Conservation (phyloP, 2,888 invertebrate species). For the Lasioglossum malachurum region DNA sequence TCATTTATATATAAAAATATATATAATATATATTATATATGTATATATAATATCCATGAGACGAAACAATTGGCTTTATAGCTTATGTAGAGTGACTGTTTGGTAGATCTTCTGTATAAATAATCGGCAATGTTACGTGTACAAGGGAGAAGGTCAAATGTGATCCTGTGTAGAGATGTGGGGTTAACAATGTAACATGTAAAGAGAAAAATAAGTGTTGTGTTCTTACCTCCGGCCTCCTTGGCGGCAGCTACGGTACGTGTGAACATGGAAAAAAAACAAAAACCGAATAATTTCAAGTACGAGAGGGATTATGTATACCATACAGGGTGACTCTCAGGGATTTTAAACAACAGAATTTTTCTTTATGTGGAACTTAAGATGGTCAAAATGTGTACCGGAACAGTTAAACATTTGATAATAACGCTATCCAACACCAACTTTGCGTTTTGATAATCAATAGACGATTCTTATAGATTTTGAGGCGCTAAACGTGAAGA, state of each 20-base stretch:
- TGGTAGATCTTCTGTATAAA: slow-evolving; percentile 49
- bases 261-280: slow-evolving; percentile 87
- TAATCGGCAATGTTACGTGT: slow-evolving; percentile 52
- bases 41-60: background rate
- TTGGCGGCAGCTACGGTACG: slow-evolving; percentile 91
- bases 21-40: too few species aligned
- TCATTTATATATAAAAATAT: background rate
- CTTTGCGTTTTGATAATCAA: background rate
- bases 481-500: background rate
- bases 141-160: slow-evolving; percentile 56
- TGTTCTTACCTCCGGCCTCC: slow-evolving; percentile 94
- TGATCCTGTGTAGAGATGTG: slow-evolving; percentile 51
- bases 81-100: slow-evolving; percentile 33
- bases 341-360: background rate
- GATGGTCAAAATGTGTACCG: background rate
- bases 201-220: slow-evolving; percentile 70
- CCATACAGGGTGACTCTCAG: slow-evolving; percentile 6
- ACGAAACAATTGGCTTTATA: slow-evolving; percentile 9
- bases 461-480: background rate
- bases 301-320: slow-evolving; percentile 59
- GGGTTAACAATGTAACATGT: slow-evolving; percentile 48
- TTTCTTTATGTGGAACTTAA: background rate
- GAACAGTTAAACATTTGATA: background rate
- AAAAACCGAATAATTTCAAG: slow-evolving; percentile 85
- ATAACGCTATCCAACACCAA: background rate